Percentiles rank a stretch among this genome's conserved stretches.
Evolutionary conservation across 2,113 vertebrate species (phyloP).

Genomic region (Crocuta crocuta): DNA sequence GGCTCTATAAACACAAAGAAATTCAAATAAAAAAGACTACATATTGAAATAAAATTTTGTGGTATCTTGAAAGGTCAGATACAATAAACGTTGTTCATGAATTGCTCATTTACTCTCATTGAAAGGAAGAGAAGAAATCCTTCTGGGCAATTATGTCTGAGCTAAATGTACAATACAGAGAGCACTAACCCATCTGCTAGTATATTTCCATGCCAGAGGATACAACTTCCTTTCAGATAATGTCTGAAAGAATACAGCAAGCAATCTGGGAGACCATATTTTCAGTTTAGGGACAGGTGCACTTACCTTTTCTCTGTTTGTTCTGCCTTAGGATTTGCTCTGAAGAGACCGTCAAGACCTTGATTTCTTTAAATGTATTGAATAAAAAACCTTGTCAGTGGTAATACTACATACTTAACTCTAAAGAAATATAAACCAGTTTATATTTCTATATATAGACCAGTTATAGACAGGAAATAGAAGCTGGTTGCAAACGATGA

Average conservation of each 20-base stretch:
- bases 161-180: conserved; percentile 44
- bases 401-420: background rate
- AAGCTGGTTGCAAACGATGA: background rate
- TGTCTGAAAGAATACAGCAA: conserved; percentile 16
- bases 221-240: background rate
- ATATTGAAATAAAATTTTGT: conserved; percentile 49
- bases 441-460: background rate
- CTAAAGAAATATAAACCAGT: conserved; percentile 2
- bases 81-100: conserved; percentile 68
- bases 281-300: background rate
- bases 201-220: conserved; percentile 50
- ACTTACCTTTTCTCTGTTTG: conserved; percentile 75
- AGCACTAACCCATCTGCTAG: conserved; percentile 50
- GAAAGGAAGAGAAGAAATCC: conserved; percentile 63
- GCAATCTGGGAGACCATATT: background rate
- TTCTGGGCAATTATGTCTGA: conserved; percentile 66
- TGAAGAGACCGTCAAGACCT: conserved; percentile 80
- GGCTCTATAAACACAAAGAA: conserved; percentile 73
- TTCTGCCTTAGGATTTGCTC: conserved; percentile 66
- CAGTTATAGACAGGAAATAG: background rate
- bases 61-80: conserved; percentile 62
- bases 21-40: conserved; percentile 53
- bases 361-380: conserved; percentile 76
- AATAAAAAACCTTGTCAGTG: conserved; percentile 57
- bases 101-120: conserved; percentile 68